Evolutionary conservation across 1,140 invertebrate genomes (phyloP), one percentile per base, ranked within the genome.

Genomic region (Hylaeus anthracinus): DNA sequence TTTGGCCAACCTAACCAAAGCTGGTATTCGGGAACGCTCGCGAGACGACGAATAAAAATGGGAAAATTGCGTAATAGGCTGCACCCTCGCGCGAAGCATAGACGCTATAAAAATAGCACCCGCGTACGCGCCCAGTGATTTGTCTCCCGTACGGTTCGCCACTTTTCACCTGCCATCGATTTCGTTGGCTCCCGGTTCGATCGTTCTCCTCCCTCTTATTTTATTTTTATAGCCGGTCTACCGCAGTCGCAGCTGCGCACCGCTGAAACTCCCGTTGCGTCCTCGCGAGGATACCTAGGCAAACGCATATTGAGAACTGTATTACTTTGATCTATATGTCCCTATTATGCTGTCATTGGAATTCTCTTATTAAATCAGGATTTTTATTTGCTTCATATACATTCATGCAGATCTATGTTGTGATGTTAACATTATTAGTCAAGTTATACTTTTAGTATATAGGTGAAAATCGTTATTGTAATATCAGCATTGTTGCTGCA

Each of bases 111-210:
- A 86, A 82, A 85, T 81, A 85, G 74, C 63, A 69, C 39, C 15
- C 37, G 12, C 56, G 48, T 61, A 43, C 12, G 63, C 10, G 63
- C 9, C 51, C 51, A 74, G 74, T 79, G 79, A 86, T 86, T 86
- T 86, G 80, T 86, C 74, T 85, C 71, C 43, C 48, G 63, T 58
- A 83, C 53, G 55, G 67, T 84, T 83, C 82, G 60, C 72, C 76
- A 73, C 72, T 81, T 81, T 81, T 87, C 77, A 80, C 53, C 86
- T 81, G 72, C 72, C 76, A 81, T 66, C 76, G 60, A 86, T 87
- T 82, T 84, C 60, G 51, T 53, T 63, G 67, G 37, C 53, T 73
- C 65, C 56, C 26, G 26, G 61, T 12, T 74, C 48, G 72, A n/a
- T 74, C 58, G 60, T 76, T 72, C 55, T 69, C 55, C 53, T 73